Evolutionary conservation across 2,797 vertebrate species (phyloP).

Genomic region (Fistularia tabacaria): DNA sequence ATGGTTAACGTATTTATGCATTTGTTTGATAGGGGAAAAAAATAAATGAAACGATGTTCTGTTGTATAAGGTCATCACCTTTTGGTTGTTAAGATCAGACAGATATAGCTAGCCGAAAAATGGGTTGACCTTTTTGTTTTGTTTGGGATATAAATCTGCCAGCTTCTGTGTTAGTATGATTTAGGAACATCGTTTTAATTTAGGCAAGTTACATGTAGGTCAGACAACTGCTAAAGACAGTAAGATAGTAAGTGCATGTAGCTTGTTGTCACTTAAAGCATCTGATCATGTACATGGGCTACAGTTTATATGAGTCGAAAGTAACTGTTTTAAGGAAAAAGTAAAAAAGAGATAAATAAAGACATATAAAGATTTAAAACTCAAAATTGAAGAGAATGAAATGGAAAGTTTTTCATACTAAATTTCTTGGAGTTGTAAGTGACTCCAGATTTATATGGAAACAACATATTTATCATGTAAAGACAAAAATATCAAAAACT

Average conservation of each 20-base stretch:
- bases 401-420: too few relatives aligned
- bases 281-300: neutral
- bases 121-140: conserved; percentile 74
- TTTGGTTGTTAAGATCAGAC: conserved; percentile 67
- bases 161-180: conserved; percentile 61
- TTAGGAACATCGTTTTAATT: conserved; percentile 58
- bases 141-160: conserved; percentile 66
- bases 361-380: too few relatives aligned
- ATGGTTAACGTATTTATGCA: conserved; percentile 60
- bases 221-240: conserved; percentile 46
- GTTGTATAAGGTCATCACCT: conserved; percentile 28
- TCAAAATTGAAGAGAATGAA: too few relatives aligned
- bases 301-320: too few relatives aligned
- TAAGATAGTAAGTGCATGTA: conserved; percentile 42
- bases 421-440: too few relatives aligned
- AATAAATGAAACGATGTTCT: conserved; percentile 35
- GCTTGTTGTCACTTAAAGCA: conserved; percentile 5
- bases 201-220: conserved; percentile 56
- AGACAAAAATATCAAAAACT: too few relatives aligned
- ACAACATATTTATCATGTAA: too few relatives aligned
- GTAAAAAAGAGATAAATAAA: too few relatives aligned
- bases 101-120: conserved; percentile 52
- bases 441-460: too few relatives aligned
- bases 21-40: conserved; percentile 6
- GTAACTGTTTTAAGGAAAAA: too few relatives aligned